Base-by-base conservation (phyloP, 2,113 vertebrate genomes). In the Ceratotherium simum region DNA sequence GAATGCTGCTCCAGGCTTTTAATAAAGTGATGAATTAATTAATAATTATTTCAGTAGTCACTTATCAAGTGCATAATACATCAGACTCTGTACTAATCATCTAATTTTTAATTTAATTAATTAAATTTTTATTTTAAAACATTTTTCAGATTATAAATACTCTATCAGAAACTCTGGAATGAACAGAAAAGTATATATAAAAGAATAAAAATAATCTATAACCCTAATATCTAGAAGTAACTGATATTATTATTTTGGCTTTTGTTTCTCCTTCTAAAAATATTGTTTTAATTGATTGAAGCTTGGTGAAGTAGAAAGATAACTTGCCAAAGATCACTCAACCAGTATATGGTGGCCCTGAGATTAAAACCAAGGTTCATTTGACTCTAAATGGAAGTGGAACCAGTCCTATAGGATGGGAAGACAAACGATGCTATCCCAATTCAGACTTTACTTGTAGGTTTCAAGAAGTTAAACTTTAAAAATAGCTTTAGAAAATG, bases 251-350 rank as follows among this genome's bases (percentile, higher is more conserved):
- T 67, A 82, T 56, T 84, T 84, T 62, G 3, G 6, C 46, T 69
- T 64, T 33, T 78, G 56, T 93, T 89, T 96, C 6, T 65, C 54
- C 11, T 90, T 31, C 11, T 93, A 83, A 83, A 89, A 90, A 36
- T 78, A 60, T 31, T 92, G 13, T 83, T 82, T 93, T 70, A 78
- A 25, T 60, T 90, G 20, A 51, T 42, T 72, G 21, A 75, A 36
- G 25, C 33, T 75, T 65, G 1, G n/a, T 65, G 18, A 93, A 60
- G 51, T 18, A 88, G 51, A 81, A 81, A 48, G 73, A 10, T 64
- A 83, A n/a, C 17, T 29, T 58, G 18, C 20, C 16, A 33, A 18
- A 46, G 18, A 87, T 80, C 29, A 65, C 20, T 7, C 42, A 64
- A 29, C 16, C 27, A 48, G 9, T 70, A n/a, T n/a, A 92, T 65